These are phyloP conservation scores for Enteromius argenteus DNA, from an alignment of 2,797 vertebrate genomes.

Conservation along the genomic window DNA sequence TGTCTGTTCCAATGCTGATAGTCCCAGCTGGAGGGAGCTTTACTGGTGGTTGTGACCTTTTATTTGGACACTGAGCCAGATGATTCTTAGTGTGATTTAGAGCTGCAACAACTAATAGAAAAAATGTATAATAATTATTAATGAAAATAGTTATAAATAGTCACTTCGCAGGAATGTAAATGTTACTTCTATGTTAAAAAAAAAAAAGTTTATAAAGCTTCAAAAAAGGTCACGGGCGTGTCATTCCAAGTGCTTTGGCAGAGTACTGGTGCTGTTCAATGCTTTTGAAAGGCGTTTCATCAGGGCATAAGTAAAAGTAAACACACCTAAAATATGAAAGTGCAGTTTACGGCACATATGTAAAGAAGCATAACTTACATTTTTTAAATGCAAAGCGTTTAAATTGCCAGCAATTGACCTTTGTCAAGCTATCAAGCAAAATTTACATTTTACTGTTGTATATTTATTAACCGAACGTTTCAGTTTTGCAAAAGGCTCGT, in stretches of 20 bases:
- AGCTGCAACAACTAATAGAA: not conserved
- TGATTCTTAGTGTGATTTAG: not conserved
- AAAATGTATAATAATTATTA: not conserved
- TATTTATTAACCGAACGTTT: not conserved
- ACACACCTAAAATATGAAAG: not conserved
- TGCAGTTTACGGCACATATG: not conserved
- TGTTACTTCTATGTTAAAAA: not conserved
- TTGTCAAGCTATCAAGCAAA: not conserved
- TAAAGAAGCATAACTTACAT: not conserved
- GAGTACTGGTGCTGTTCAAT: not conserved
- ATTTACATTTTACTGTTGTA: not conserved
- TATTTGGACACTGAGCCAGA: not conserved
- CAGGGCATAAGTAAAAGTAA: not conserved
- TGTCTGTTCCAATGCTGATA: not conserved
- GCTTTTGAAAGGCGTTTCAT: not conserved
- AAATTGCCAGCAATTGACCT: not conserved
- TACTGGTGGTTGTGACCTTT: not conserved
- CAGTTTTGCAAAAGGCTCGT: not conserved
- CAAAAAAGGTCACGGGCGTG: not conserved
- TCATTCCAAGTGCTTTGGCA: not conserved
- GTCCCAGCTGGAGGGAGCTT: not conserved
- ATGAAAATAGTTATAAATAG: not conserved
- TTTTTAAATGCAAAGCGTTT: not conserved
- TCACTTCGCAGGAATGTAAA: not conserved
- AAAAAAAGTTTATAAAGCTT: not conserved